These are phyloP conservation scores for Temnopleurus reevesii DNA, from an alignment of 53 echinoderm and acorn worm species.

Conservation along the genomic window DNA sequence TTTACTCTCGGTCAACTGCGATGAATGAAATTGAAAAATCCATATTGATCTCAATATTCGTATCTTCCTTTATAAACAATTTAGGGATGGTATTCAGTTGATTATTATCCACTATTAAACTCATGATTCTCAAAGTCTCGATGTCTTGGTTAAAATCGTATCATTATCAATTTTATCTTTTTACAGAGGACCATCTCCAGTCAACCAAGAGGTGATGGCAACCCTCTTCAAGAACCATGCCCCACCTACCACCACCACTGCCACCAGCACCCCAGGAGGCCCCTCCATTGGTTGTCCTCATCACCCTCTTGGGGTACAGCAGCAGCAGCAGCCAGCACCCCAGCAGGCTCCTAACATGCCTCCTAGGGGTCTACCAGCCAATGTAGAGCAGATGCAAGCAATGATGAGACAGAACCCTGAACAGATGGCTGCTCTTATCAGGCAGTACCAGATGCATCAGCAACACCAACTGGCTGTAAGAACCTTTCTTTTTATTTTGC, in stretches of 20 bases:
- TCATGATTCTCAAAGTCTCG: no score
- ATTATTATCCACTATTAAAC: no score
- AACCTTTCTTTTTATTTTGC: neutral
- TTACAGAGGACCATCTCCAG: constrained; percentile 74
- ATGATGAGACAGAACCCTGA: constrained; percentile 47
- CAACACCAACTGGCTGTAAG: constrained; percentile 63
- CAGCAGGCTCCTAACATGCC: neutral
- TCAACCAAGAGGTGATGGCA: constrained; percentile 76
- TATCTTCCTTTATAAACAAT: no score
- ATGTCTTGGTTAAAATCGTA: no score
- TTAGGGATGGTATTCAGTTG: no score
- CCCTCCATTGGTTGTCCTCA: constrained; percentile 42
- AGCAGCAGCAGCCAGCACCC: neutral
- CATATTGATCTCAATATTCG: no score
- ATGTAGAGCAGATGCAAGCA: constrained; percentile 39
- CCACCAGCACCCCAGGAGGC: constrained; percentile 44
- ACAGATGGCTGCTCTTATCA: constrained; percentile 37
- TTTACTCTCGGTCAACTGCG: no score
- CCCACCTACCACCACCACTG: constrained; percentile 57
- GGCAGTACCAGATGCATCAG: constrained; percentile 67
- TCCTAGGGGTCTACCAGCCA: constrained; percentile 28
- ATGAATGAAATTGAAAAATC: no score
- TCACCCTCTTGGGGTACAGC: constrained; percentile 38
- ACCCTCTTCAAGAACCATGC: constrained; percentile 67
- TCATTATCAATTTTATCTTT: neutral